Conservation (phyloP, 1,140 invertebrate genomes). For the Diuraphis noxia region DNA sequence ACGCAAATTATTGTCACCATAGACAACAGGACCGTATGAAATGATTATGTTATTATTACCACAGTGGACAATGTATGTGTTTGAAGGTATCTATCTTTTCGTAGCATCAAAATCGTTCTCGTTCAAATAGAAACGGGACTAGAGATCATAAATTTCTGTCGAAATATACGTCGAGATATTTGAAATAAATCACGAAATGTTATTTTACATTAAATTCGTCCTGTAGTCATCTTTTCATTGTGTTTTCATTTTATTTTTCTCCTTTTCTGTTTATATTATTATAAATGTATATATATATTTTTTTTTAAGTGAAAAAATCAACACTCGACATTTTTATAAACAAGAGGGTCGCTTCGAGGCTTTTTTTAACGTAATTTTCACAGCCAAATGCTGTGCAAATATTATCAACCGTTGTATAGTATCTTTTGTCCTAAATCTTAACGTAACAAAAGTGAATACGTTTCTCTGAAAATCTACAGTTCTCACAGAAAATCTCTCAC, state of each 20-base stretch:
- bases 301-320: not conserved
- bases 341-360: not conserved
- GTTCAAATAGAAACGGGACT: not conserved
- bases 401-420: not conserved
- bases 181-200: not conserved
- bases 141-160: not conserved
- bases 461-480: not conserved
- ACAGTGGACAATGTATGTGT: not conserved
- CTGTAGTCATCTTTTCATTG: not conserved
- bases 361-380: not conserved
- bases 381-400: not conserved
- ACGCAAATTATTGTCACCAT: conserved; percentile 7
- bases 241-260: not conserved
- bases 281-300: too few species aligned
- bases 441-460: not conserved
- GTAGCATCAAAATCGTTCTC: not conserved
- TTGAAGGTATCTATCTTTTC: not conserved
- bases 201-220: not conserved
- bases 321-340: not conserved
- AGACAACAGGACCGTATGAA: not conserved
- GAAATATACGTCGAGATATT: not conserved
- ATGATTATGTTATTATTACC: not conserved
- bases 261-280: not conserved
- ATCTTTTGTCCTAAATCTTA: not conserved
- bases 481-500: not conserved